Evolutionary conservation across 2,113 vertebrate species (phyloP), one percentile per base, ranked within the genome.

Genomic region (Naja naja): DNA sequence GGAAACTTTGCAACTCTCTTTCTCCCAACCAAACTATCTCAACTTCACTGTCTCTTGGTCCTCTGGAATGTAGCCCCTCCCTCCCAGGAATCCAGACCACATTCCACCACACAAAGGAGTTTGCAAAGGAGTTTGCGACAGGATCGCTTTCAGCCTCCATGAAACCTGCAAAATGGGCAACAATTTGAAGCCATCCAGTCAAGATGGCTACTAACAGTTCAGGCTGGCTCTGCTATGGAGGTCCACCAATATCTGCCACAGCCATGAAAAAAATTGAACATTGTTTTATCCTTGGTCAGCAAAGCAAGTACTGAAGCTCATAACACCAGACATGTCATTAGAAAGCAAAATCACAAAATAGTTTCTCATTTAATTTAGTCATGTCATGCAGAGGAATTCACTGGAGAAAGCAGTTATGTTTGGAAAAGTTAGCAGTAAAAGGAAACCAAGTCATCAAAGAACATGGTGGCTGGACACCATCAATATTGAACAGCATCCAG

Each of bases 191-290:
- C 18, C 54, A 34, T 88, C 45, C 86, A 88, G 64, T 69, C 8
- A 43, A 39, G n/a, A 27, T 27, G 58, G 47, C n/a, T 52, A 43
- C 64, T 92, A 69, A 69, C 27, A 47, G 12, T 0, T 25, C 85
- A 53, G 27, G 47, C 69, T 88, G 56, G 39, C 45, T 53, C 55
- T 64, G 49, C 53, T 88, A 88, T 34, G 45, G 47, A 92, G 81
- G 47, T 58, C 95, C 93, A 92, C 49, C 89, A 56, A 91, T 89
- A 93, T 85, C 88, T 95, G 91, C 53, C 89, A 94, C 55, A 30
- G 52, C 91, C 90, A 69, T 91, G 86, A 88, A 34, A 74, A 12
- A 22, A 56, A 56, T 56, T 22, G 20, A 56, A 60, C 58, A 27
- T 60, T 30, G 27, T 30, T 60, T 60, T 10, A 11, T 30, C 27